Evolutionary conservation across 2,888 invertebrate genomes (phyloP), one percentile per base, ranked within the genome.

Genomic region (Meliscaeva auricollis): DNA sequence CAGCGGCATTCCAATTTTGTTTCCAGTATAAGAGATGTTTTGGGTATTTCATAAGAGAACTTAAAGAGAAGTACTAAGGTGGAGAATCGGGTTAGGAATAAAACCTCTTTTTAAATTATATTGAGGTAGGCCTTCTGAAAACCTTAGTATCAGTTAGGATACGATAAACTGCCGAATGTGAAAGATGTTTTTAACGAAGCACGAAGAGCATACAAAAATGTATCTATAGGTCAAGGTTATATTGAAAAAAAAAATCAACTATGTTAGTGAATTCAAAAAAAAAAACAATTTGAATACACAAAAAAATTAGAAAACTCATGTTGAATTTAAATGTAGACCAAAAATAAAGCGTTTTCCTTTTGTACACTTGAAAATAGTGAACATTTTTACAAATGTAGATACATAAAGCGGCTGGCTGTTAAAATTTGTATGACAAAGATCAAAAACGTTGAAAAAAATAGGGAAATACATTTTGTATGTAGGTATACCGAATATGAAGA

Each of bases 101-200:
- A 66, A 32, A 13, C 30, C 20, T 66, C 70, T 79, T 74, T 79
- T 46, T 1, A 20, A 50, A 32, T n/a, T 48, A 32, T 79, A 64
- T 84, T 84, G 84, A 60, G 84, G 84, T 68, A 84, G 84, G 70
- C 70, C 72, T 58, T 77, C 50, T 58, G 3, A 7, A 66, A 60
- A 52, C 9, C 8, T 7, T 2, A 46, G 50, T 13, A 58, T 48
- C 56, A 50, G 70, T 68, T 72, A 79, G 75, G 66, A 32, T 62
- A 58, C 9, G 26, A 5, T 6, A 35, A 41, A 35, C 69, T 48
- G 68, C 17, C 68, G 15, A 72, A 68, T 62, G 48, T 30, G 38
- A 13, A 60, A 8, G 52, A 56, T 46, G 35, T 41, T 41, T 7
- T 9, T 38, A 20, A 3, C 41, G 22, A 8, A 62, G 9, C n/a